Evolutionary conservation across 1,140 invertebrate species (phyloP).

Genomic region (Lerema accius): DNA sequence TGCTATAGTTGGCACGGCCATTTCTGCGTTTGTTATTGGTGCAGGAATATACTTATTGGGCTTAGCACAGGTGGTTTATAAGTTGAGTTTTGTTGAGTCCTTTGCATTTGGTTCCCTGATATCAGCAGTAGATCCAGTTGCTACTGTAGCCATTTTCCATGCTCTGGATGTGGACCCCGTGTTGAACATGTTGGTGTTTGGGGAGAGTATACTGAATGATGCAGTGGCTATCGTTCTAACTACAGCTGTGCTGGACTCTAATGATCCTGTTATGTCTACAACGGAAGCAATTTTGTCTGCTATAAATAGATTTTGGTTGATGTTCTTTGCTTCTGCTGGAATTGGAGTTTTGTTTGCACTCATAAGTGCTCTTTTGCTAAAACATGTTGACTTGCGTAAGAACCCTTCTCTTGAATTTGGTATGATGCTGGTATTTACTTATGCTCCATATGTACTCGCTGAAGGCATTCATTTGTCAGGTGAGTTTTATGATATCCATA

Average conservation of each 20-base stretch:
- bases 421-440: conserved; percentile 99
- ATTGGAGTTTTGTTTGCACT: conserved; percentile 98
- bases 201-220: conserved; percentile 99
- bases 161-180: conserved; percentile 97
- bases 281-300: conserved; percentile 95
- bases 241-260: conserved; percentile 92
- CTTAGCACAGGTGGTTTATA: conserved; percentile 94
- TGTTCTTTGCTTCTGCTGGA: conserved; percentile 99
- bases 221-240: conserved; percentile 99
- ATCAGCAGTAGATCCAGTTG: conserved; percentile 99
- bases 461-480: conserved; percentile 98
- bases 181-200: conserved; percentile 99
- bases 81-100: conserved; percentile 96
- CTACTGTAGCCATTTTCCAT: conserved; percentile 99
- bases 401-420: conserved; percentile 99
- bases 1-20: conserved; percentile 97
- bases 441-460: conserved; percentile 98
- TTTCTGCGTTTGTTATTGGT: conserved; percentile 97
- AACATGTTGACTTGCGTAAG: conserved; percentile 98
- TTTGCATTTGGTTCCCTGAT: conserved; percentile 99
- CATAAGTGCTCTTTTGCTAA: conserved; percentile 95
- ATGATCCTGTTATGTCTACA: conserved; percentile 87
- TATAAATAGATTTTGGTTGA: conserved; percentile 95
- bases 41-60: conserved; percentile 97
- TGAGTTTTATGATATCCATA: conserved; percentile 64